Evolutionary conservation across 2,888 invertebrate genomes (phyloP), one percentile per base, ranked within the genome.

Genomic region (Lasius platythorax): DNA sequence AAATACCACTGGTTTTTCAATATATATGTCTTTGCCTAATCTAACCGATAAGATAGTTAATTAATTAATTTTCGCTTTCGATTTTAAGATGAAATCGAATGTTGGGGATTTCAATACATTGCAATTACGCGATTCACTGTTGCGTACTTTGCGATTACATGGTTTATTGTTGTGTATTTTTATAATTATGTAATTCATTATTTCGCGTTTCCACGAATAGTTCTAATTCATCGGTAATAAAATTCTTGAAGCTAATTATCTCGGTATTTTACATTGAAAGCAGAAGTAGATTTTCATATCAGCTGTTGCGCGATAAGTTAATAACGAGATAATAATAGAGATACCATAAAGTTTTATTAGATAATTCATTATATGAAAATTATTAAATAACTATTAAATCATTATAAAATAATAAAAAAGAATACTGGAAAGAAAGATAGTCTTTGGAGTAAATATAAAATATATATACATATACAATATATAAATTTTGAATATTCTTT

Each of bases 11-110:
- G 68, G 3, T 68, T 67, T 12, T 12, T 0, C 28, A 23, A 12
- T 30, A 11, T 37, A n/a, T 40, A 9, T 30, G 33, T 28, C 58
- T 43, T 11, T 43, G 43, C n/a, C 18, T 61, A 23, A 79, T 72
- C 70, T 46, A 33, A 8, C 1, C n/a, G 79, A 79, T 72, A 46
- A 79, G 72, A 72, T 37, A 61, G 46, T 72, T 28, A 28, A 67
- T 78, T 18, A 50, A 68, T 68, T 40, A 12, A 56, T 56, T 40
- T 5, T 23, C 58, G n/a, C 5, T 61, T 5, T 46, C 23, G 73
- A 81, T 12, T 30, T 73, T 50, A 61, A 37, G 63, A 56, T 61
- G 43, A 79, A 79, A 46, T 61, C 46, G 11, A 73, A 79, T 43
- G 33, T 50, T 79, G n/a, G 0, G n/a, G n/a, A 67, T 76, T 76